Percentiles rank a stretch among this genome's conserved stretches.
Conservation (phyloP, 2,888 invertebrate species). For the Microctonus brassicae region DNA sequence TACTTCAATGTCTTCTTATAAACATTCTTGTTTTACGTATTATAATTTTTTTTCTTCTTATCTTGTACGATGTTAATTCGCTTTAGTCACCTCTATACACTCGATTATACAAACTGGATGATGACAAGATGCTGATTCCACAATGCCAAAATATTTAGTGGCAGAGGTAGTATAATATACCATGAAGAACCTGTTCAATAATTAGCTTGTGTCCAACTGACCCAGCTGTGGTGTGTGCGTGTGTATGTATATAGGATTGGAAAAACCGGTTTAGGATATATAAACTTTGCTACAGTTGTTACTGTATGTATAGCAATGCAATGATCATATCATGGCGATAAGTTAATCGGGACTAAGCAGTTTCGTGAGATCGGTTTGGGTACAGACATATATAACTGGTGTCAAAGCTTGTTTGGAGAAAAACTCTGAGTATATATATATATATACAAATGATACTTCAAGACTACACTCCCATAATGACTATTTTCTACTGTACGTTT, state of each 20-base stretch:
- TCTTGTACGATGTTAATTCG: background rate
- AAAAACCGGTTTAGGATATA: slow-evolving; percentile 45
- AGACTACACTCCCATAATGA: background rate
- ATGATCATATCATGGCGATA: slow-evolving; percentile 37
- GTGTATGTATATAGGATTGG: slow-evolving; percentile 11
- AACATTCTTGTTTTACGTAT: background rate
- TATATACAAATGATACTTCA: too few species aligned
- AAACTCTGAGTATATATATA: slow-evolving; percentile 23
- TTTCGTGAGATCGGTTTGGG: slow-evolving; percentile 20
- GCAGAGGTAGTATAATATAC: slow-evolving; percentile 54
- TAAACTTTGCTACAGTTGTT: slow-evolving; percentile 31
- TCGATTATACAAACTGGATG: slow-evolving; percentile 5
- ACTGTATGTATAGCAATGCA: slow-evolving; percentile 22
- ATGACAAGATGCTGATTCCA: slow-evolving; percentile 27
- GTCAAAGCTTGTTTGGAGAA: slow-evolving; percentile 3
- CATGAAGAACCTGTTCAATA: slow-evolving; percentile 49
- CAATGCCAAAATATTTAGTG: slow-evolving; percentile 62
- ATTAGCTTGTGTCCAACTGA: slow-evolving; percentile 43
- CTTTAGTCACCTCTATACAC: background rate
- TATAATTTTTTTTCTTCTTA: background rate
- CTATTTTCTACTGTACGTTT: background rate
- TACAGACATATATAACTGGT: background rate
- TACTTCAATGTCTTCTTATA: background rate
- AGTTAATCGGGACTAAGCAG: slow-evolving; percentile 43
- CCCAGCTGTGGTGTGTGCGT: slow-evolving; percentile 34